These are phyloP conservation scores for Myotis myotis DNA, from an alignment of 2,797 vertebrate species.

Conservation along the genomic window DNA sequence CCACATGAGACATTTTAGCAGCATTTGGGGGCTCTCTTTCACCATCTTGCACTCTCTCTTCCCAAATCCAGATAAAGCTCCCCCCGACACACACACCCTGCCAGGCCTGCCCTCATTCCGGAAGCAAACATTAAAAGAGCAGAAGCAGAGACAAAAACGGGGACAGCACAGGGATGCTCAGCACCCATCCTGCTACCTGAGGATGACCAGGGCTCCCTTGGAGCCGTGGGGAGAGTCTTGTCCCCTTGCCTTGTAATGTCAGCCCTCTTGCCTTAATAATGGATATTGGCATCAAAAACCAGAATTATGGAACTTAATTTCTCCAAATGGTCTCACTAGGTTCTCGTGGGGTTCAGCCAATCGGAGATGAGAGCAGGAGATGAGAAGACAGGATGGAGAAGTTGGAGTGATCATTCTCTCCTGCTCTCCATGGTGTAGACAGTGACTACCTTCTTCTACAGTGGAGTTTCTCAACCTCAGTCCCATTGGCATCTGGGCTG, in stretches of 20 bases:
- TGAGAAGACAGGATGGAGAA: not conserved
- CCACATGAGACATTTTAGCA: constrained; percentile 15
- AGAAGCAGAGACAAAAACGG: not conserved
- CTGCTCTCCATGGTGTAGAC: not conserved
- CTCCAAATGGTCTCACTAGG: not conserved
- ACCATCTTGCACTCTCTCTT: not conserved
- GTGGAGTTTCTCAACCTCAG: not conserved
- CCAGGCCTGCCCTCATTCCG: constrained; percentile 22
- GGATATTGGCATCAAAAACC: too few species aligned
- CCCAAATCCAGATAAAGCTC: not conserved
- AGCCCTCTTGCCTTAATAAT: not conserved
- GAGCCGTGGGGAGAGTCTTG: not conserved
- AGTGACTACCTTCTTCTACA: not conserved
- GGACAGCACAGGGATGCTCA: not conserved
- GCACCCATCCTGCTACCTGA: not conserved
- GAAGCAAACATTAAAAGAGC: constrained; percentile 44
- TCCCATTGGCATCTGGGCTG: not conserved
- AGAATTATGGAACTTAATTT: not conserved
- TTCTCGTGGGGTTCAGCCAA: not conserved
- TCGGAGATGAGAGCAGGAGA: not conserved
- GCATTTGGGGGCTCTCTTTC: not conserved
- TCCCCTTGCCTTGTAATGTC: not conserved
- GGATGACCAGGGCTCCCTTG: not conserved
- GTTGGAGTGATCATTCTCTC: not conserved
- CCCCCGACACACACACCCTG: not conserved